phyloP scores from a whole-genome alignment of 2,888 invertebrate genomes.

The Phortica magna region DNA sequence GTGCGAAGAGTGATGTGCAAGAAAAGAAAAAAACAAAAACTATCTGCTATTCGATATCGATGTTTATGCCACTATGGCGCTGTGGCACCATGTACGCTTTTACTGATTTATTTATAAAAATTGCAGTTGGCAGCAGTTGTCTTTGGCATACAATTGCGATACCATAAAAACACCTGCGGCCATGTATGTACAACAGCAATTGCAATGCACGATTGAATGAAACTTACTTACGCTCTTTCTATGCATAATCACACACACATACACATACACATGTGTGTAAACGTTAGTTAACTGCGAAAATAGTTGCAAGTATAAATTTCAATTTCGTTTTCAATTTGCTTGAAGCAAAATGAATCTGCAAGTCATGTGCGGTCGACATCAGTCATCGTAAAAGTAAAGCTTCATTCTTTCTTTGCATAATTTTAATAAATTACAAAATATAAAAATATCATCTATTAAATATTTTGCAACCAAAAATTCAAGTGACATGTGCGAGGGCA shows the following conservation, averaged over 20 bases:
- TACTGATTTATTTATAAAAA: conserved; percentile 33
- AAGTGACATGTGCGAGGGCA: neutral
- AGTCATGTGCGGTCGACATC: neutral
- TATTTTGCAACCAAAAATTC: neutral
- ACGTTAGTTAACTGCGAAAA: conserved; percentile 8
- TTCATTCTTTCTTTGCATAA: neutral
- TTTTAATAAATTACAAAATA: conserved; percentile 57
- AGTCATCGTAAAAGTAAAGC: neutral
- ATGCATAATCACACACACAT: too few species aligned
- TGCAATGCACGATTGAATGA: conserved; percentile 3
- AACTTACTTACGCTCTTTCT: neutral
- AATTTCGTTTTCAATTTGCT: conserved; percentile 54
- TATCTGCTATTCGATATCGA: neutral
- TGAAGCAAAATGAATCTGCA: neutral
- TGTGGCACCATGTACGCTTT: neutral
- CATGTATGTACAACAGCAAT: conserved; percentile 32
- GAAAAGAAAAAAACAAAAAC: neutral
- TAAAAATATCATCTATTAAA: conserved; percentile 17
- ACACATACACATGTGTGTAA: too few species aligned
- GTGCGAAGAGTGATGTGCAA: neutral
- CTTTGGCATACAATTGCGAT: neutral
- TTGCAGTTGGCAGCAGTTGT: conserved; percentile 17
- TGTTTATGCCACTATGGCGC: neutral
- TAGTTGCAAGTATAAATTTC: conserved; percentile 44
- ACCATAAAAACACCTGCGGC: conserved; percentile 64